Evolutionary conservation across 2,888 invertebrate species (phyloP), one percentile per base, ranked within the genome.

Genomic region (Drosophila cyrtoloma): DNA sequence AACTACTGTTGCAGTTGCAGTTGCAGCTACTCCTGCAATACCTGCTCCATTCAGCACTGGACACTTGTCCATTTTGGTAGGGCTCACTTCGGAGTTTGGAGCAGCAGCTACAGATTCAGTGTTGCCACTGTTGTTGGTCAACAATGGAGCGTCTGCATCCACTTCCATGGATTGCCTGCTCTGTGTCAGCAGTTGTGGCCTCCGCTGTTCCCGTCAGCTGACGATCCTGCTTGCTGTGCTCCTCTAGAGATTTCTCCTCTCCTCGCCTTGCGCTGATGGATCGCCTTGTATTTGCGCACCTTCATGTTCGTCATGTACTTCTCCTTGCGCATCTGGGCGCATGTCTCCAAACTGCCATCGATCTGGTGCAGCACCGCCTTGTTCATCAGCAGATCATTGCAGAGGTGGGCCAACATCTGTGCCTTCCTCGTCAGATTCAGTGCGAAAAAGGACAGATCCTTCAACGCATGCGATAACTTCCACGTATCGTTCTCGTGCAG

Each of bases 261-360:
- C 65, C 97, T 95, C 0, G 96, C 94, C 92, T 97, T 97, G 39
- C 97, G 94, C 88, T 96, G 96, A 81, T 97, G 96, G 56, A 97
- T 79, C 30, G 93, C 92, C 74, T 95, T 26, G 26, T 26, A 26
- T 26, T 26, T 26, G 92, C 98, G 95, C 56, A 99, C 96, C 94
- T 98, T 97, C 91, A 97, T 97, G 91, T 99, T 99, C 88, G 98
- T 95, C 71, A 98, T 95, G 95, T 98, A 99, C 84, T 98, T 96
- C 91, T 99, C 99, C 89, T 98, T 97, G 92, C 97, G 96, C 82
- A 97, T 95, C 89, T 97, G 97, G 77, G 96, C 96, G 75, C 97
- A 97, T 64, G 96, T 96, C 79, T 99, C 99, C 58, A 99, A 94
- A 72, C 97, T 96, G 37, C 95, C 96, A 91, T 99, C 99, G 67